Evolutionary conservation across 1,140 invertebrate genomes (phyloP), one percentile per base, ranked within the genome.

Genomic region (Drosophila seguyi): DNA sequence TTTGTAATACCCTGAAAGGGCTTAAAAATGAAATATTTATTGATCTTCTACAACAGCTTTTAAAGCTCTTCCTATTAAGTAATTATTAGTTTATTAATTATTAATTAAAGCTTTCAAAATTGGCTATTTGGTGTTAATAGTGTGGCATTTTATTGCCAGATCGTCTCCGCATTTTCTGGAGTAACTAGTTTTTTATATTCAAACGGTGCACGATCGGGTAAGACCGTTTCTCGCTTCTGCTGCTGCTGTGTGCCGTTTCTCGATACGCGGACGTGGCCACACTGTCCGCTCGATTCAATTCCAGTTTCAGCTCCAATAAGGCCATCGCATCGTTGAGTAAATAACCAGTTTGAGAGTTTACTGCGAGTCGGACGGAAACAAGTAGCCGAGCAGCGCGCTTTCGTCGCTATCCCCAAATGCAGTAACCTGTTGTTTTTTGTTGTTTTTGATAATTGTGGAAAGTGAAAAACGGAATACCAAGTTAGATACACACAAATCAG

Each of bases 361-460:
- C 25, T 34, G 58, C 36, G 58, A 20, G 31, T 62, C 58, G 63
- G 58, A n/a, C 45, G 45, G 45, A 47, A 47, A 47, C 45, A 66
- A 63, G 56, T 65, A 20, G 20, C 61, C n/a, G n/a, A 60, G 27
- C 14, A 60, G 27, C 8, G 56, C 60, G 60, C 27, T 63, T 41
- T 29, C 36, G 61, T 31, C 20, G 60, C 50, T 53, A 36, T 53
- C 50, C 56, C 61, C 36, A 61, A 60, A 65, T 39, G 61, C 61
- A 61, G 56, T 60, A 61, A 65, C 56, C 56, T 65, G 61, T 65
- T 65, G 61, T 39, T 41, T 58, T 56, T 59, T 55, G 52, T 62
- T 62, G 38, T 63, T 65, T 65, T 65, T 65, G 61, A 60, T 65
- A 60, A 65, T 65, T 61, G 61, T 65, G 61, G 61, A 65, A 65